These are phyloP conservation scores for Vireo griseus DNA, from an alignment of 2,797 vertebrate genomes.

Conservation along the genomic window DNA sequence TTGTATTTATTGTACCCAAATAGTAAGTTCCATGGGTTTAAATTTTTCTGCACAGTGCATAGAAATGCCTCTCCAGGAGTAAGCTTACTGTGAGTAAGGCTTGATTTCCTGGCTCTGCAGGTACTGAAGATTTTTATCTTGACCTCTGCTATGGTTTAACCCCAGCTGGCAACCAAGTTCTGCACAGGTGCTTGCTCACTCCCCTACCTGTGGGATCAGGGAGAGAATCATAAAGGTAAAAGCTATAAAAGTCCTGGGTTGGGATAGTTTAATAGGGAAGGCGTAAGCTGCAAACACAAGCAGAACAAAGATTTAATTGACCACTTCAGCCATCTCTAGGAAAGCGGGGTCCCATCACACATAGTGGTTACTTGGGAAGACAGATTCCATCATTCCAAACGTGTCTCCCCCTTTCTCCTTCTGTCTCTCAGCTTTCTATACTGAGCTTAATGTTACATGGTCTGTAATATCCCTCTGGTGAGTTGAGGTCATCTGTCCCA, in stretches of 20 bases:
- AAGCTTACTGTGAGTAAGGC: background rate
- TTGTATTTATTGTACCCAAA: rapidly evolving
- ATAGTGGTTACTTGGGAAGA: rapidly evolving
- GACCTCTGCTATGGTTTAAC: background rate
- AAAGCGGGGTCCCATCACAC: rapidly evolving
- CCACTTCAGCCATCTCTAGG: background rate
- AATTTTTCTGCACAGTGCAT: background rate
- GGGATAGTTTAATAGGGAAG: background rate
- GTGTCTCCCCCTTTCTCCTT: background rate
- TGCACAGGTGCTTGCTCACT: rapidly evolving
- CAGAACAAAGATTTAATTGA: background rate
- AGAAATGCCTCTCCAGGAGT: background rate
- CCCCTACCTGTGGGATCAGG: background rate
- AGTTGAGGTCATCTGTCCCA: background rate
- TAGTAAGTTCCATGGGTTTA: background rate
- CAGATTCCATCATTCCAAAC: background rate
- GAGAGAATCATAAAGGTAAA: rapidly evolving
- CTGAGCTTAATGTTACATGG: background rate
- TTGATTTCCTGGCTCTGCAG: background rate
- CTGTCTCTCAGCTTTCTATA: background rate
- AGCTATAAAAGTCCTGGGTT: background rate
- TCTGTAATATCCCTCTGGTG: background rate
- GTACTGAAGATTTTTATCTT: background rate
- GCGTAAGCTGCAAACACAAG: background rate
- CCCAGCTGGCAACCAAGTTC: background rate